Base-by-base conservation (phyloP, 23 tunicate species). In the Diplosoma virens region DNA sequence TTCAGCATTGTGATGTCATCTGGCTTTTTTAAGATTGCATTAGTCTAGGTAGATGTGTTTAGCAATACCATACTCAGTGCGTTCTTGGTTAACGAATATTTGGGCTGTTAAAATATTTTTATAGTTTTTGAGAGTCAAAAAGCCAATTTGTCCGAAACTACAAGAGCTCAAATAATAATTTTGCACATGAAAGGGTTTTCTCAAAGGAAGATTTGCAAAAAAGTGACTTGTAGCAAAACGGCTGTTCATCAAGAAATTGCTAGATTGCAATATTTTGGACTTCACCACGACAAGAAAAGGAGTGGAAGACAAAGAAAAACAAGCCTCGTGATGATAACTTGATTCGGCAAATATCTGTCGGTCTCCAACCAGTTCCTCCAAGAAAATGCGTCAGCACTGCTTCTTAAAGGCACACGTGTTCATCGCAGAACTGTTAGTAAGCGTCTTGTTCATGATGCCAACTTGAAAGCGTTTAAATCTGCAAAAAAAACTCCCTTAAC, bases 281-380 rank as follows among this genome's bases (percentile, higher is more conserved):
- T 56, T 16, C 20, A 56, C 63, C 63, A 56, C 24, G 25, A 56
- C 63, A 56, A 56, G 63, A 56, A 56, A 56, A 56, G 63, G 25
- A 56, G 63, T 56, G 24, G 63, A 56, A 56, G 63, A 25, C 63
- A 56, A 25, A 14, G 24, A 25, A 56, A 56, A 25, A 25, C 63
- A 41, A 14, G 11, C 50, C 50, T 56, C 63, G 63, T 16, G 63
- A 56, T 56, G 21, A 20, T 25, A 56, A 56, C 63, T 56, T 56
- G 63, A 56, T 56, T 56, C 63, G 63, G 63, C 63, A 56, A 56
- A 56, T 56, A 11, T 22, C 63, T 56, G 25, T 56, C 25, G 63
- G 21, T 56, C 63, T 56, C 25, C 63, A 11, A 56, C 63, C 63
- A 56, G 63, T 56, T 56, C 63, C 25, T 56, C 25, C 63, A 56